Conservation (phyloP, 2,113 vertebrate species). For the Esox niger region DNA sequence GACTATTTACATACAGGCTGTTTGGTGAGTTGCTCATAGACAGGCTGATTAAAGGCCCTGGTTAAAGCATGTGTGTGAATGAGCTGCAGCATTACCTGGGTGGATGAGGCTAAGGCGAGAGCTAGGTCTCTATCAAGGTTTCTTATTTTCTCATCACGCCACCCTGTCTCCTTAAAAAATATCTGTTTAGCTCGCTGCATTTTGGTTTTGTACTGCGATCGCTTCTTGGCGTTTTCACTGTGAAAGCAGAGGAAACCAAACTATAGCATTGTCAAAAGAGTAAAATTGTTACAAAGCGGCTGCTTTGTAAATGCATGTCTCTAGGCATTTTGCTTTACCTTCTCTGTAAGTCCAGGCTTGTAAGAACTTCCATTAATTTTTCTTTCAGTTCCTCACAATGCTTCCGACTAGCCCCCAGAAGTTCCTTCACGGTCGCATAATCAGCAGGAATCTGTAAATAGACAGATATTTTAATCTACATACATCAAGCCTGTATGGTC, state of each 20-base stretch:
- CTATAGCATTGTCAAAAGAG: background rate
- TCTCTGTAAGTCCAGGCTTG: slow-evolving; percentile 49
- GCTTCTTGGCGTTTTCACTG: slow-evolving; percentile 57
- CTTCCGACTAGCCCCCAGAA: slow-evolving; percentile 24
- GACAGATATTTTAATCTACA: background rate
- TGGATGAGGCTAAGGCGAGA: slow-evolving; percentile 42
- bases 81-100: slow-evolving; percentile 36
- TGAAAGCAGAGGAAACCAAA: background rate
- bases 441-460: slow-evolving; percentile 11
- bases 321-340: slow-evolving; percentile 42
- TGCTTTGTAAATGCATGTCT: background rate
- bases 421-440: slow-evolving; percentile 16
- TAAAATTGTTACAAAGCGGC: background rate
- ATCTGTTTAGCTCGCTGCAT: slow-evolving; percentile 42
- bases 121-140: slow-evolving; percentile 48
- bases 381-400: slow-evolving; percentile 45
- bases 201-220: slow-evolving; percentile 43
- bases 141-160: slow-evolving; percentile 54
- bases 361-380: slow-evolving; percentile 57
- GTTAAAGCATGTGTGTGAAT: background rate
- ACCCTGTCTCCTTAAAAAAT: slow-evolving; percentile 41
- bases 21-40: too few species aligned
- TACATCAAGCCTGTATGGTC: background rate
- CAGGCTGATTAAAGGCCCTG: too few species aligned
- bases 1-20: too few species aligned